Evolutionary conservation across 2,797 vertebrate species (phyloP).

Genomic region (Xyrichtys novacula): DNA sequence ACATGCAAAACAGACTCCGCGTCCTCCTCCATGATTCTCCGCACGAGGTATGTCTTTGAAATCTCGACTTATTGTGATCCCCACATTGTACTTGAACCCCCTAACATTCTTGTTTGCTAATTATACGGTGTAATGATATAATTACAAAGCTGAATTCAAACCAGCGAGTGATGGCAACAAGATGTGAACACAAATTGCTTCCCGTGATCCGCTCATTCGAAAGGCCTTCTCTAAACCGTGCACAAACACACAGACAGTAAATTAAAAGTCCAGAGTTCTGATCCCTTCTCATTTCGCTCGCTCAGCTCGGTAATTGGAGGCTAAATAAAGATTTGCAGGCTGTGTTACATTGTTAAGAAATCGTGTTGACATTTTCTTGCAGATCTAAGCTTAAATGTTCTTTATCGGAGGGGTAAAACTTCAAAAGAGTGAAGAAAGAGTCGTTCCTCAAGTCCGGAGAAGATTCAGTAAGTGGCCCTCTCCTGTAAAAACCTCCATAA

Average conservation of each 20-base stretch:
- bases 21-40: neutral
- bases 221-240: conserved; percentile 37
- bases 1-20: too few species aligned
- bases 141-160: conserved; percentile 44
- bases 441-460: conserved; percentile 34
- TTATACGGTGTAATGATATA: conserved; percentile 12
- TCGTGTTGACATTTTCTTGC: conserved; percentile 27
- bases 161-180: conserved; percentile 24
- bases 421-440: conserved; percentile 5
- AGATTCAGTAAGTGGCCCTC: conserved; percentile 43
- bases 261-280: conserved; percentile 20
- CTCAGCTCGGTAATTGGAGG: conserved; percentile 15
- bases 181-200: conserved; percentile 46
- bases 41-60: neutral
- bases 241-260: conserved; percentile 21
- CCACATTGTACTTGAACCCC: neutral
- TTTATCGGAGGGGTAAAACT: conserved; percentile 42
- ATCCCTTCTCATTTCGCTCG: conserved; percentile 44
- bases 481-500: conserved; percentile 35
- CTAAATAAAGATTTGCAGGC: conserved; percentile 32
- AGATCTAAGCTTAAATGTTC: conserved; percentile 16
- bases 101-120: neutral
- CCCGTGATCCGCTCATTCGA: conserved; percentile 33
- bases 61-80: conserved; percentile 8
- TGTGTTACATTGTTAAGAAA: conserved; percentile 1